Evolutionary conservation across 2,888 invertebrate species (phyloP).

Genomic region (Epistrophe eligans): DNA sequence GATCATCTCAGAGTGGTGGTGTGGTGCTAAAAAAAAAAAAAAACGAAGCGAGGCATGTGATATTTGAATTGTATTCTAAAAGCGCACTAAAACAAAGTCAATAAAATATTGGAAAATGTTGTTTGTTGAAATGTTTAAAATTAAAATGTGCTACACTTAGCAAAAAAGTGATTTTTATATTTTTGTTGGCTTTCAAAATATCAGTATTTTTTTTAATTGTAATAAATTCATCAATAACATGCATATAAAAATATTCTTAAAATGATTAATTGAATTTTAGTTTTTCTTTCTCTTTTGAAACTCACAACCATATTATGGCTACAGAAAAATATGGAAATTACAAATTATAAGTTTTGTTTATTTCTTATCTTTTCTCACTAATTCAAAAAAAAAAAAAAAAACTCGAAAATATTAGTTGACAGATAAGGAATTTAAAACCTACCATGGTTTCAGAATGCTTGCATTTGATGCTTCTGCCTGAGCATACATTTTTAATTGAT

Average conservation of each 20-base stretch:
- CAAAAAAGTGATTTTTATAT: background rate
- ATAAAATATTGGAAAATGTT: background rate
- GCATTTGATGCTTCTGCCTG: too few species aligned
- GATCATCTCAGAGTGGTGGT: slow-evolving; percentile 14
- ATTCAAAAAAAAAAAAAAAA: background rate
- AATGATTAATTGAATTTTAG: slow-evolving; percentile 2
- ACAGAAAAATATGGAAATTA: background rate
- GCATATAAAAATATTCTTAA: slow-evolving; percentile 2
- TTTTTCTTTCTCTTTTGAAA: background rate
- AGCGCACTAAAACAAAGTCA: slow-evolving; percentile 2
- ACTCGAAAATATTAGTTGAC: background rate
- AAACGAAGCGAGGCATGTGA: slow-evolving; percentile 58
- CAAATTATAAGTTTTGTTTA: background rate
- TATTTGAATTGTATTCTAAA: slow-evolving; percentile 17
- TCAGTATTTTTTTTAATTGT: slow-evolving; percentile 21
- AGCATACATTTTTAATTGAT: background rate
- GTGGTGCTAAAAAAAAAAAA: slow-evolving; percentile 49
- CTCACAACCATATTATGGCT: background rate
- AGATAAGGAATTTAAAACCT: too few species aligned
- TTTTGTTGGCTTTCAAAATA: slow-evolving; percentile 8
- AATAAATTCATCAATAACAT: slow-evolving; percentile 10
- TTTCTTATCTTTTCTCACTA: background rate
- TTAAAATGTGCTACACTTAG: background rate
- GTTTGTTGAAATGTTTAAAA: background rate
- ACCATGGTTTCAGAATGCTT: too few species aligned